phyloP scores from a whole-genome alignment of 2,797 vertebrate genomes.

The Morus bassanus region DNA sequence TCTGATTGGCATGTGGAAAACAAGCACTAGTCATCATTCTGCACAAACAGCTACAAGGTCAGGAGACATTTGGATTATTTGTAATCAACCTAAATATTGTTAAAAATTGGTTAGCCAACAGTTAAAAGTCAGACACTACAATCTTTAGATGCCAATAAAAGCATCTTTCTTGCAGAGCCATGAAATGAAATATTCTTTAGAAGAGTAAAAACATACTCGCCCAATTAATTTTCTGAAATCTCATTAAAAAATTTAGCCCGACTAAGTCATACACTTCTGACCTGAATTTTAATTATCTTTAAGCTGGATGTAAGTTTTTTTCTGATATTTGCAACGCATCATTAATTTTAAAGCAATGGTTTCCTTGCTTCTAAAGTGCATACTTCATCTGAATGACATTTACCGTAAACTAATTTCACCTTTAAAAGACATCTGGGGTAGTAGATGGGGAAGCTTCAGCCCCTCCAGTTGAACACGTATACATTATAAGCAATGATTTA shows the following conservation, averaged over 20 bases:
- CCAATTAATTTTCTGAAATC: constrained; percentile 82
- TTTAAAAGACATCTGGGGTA: constrained; percentile 65
- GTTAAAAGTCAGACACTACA: constrained; percentile 58
- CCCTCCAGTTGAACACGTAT: neutral
- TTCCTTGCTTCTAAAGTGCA: constrained; percentile 69
- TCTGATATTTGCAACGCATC: constrained; percentile 76
- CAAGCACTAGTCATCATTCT: neutral
- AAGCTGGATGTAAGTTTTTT: constrained; percentile 57
- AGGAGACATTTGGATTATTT: neutral
- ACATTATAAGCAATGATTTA: constrained; percentile 16
- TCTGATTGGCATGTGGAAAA: neutral
- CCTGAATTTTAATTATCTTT: constrained; percentile 80
- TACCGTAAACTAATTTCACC: constrained; percentile 72
- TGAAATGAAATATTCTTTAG: constrained; percentile 29
- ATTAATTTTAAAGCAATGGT: constrained; percentile 74
- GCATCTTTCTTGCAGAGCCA: constrained; percentile 3
- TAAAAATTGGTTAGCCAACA: constrained; percentile 16
- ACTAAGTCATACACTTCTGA: constrained; percentile 79
- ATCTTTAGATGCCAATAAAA: constrained; percentile 42
- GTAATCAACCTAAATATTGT: neutral
- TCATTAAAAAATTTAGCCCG: constrained; percentile 81
- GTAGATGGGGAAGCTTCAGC: constrained; percentile 11
- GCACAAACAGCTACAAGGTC: neutral
- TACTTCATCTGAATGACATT: constrained; percentile 74
- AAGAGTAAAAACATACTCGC: constrained; percentile 67